Base-by-base conservation (phyloP, 2,113 vertebrate genomes). In the Albula goreensis region DNA sequence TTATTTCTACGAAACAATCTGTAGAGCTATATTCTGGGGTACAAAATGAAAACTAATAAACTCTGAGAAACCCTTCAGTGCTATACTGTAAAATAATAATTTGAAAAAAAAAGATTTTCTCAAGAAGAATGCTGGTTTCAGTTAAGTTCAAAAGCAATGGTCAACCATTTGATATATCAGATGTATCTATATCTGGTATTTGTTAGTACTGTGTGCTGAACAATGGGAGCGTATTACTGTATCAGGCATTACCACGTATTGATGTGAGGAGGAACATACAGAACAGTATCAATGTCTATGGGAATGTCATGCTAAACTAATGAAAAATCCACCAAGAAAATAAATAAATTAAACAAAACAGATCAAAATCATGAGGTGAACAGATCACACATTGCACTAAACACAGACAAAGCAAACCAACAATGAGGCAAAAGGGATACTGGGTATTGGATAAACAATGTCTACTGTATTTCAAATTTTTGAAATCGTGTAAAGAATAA, bases 291-390 rank as follows among this genome's bases (percentile, higher is more conserved):
- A 52, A 86, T 19, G 50, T 63, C 50, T 80, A 85, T 56, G 74
- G 87, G 66, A 86, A 31, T 79, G 87, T 95, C 96, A 96, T 97
- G 97, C 96, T 94, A 94, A 94, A 96, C 89, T 81, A 94, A 96
- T 50, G 95, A 17, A 53, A 57, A 52, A 94, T 90, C 88, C 57
- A 80, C 77, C 93, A 86, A 77, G 12, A 74, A 74, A 74, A n/a
- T 10, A 74, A 77, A 80, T 87, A 79, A 93, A 92, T 90, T 93
- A 93, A 96, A 93, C 92, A 93, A 93, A 94, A 92, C 93, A 92
- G 57, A 95, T 92, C 88, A 93, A 94, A 94, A 84, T 48, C 81
- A 92, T 95, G 89, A 91, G 60, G 56, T 60, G 87, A 92, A 95
- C 89, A 51, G 49, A 66, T 82, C n/a, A 94, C 94, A 96, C 94